A percentile compares a stretch with the other conserved stretches of the same genome.
These are phyloP conservation scores for Mallotus villosus DNA, from an alignment of 2,797 vertebrate species.

Conservation along the genomic window DNA sequence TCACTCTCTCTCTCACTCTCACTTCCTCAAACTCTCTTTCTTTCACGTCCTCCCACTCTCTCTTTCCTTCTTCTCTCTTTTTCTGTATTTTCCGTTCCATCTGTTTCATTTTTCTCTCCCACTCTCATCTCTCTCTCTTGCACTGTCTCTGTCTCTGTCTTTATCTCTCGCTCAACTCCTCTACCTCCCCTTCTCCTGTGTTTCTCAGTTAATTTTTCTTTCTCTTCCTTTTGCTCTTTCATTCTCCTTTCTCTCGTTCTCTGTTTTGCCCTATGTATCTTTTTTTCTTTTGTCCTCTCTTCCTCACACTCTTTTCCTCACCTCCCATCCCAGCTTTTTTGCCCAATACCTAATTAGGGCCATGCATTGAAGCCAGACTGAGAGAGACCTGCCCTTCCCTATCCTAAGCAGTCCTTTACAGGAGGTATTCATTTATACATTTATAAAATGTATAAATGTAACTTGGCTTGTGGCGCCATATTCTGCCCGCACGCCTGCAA, in stretches of 20 bases:
- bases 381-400: conserved; percentile 63
- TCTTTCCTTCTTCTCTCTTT: too few species aligned
- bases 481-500: conserved; percentile 60
- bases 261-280: conserved; percentile 17
- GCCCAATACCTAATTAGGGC: conserved; percentile 74
- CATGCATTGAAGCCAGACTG: conserved; percentile 66
- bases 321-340: conserved; percentile 62
- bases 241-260: conserved; percentile 18
- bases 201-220: neutral
- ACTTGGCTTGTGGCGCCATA: conserved; percentile 52
- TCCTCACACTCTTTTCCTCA: neutral
- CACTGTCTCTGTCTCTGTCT: conserved; percentile 4
- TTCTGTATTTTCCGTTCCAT: neutral
- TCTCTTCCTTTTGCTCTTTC: conserved; percentile 13
- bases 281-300: neutral
- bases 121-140: conserved; percentile 18
- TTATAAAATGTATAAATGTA: conserved; percentile 57
- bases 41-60: too few species aligned
- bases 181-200: neutral
- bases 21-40: neutral
- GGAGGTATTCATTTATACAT: conserved; percentile 6
- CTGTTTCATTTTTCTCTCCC: too few species aligned
- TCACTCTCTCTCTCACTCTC: neutral
- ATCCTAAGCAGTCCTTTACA: neutral
- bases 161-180: conserved; percentile 23